Conservation (phyloP, 53 echinoderm and acorn worm genomes). For the Holothuria leucospilota region DNA sequence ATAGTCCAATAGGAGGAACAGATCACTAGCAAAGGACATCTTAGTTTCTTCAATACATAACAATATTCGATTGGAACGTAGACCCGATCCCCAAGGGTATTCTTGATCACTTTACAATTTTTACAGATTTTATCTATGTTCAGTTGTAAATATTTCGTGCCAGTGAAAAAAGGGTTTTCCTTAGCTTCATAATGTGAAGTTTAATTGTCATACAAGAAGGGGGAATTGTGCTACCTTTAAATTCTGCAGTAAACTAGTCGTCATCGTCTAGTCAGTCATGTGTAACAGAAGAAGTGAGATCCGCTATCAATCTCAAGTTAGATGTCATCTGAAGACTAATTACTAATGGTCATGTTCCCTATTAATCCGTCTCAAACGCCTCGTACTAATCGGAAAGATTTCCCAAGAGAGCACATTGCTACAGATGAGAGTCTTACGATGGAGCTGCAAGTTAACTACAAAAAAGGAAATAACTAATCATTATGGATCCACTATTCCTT, state of each 20-base stretch:
- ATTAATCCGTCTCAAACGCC: constrained; percentile 50
- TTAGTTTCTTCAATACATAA: too few relatives aligned
- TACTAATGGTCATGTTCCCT: constrained; percentile 45
- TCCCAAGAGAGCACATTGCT: constrained; percentile 46
- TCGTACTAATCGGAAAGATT: constrained; percentile 35
- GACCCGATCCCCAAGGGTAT: too few relatives aligned
- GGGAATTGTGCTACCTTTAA: too few relatives aligned
- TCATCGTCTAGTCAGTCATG: constrained; percentile 29
- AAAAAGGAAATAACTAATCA: constrained; percentile 21
- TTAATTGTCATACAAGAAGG: too few relatives aligned
- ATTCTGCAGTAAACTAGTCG: neutral
- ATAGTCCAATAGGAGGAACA: too few relatives aligned
- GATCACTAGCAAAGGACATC: too few relatives aligned
- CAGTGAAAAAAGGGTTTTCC: too few relatives aligned
- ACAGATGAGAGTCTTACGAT: constrained; percentile 35
- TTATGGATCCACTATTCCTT: constrained; percentile 4
- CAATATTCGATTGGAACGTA: too few relatives aligned
- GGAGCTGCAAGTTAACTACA: constrained; percentile 2
- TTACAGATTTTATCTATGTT: too few relatives aligned
- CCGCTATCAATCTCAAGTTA: constrained; percentile 33
- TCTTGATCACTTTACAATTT: too few relatives aligned
- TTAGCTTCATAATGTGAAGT: too few relatives aligned
- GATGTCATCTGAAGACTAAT: constrained; percentile 41
- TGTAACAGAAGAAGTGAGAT: constrained; percentile 27
- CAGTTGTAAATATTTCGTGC: too few relatives aligned